Conservation (phyloP, 2,888 invertebrate genomes). For the Odontothrips loti region DNA sequence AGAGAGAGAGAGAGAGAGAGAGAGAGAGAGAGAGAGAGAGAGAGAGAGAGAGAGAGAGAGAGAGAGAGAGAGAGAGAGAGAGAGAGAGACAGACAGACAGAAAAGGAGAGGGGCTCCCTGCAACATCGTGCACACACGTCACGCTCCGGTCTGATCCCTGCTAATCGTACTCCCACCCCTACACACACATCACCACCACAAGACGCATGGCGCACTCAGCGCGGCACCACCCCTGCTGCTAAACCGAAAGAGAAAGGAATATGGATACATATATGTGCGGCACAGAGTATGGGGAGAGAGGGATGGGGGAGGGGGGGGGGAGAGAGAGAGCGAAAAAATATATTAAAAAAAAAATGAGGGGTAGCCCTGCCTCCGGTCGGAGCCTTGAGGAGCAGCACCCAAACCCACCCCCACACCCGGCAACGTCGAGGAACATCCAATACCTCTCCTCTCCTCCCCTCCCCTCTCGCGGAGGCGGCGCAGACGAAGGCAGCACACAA, state of each 20-base stretch:
- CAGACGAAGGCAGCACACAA: too few species aligned
- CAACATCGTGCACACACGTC: slow-evolving; percentile 33
- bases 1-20: too few species aligned
- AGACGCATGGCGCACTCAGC: slow-evolving; percentile 38
- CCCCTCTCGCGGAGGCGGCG: too few species aligned
- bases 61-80: background rate
- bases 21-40: too few species aligned
- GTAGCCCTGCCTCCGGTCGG: too few species aligned
- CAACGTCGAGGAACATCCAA: too few species aligned
- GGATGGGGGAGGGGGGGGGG: background rate
- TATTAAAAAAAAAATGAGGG: background rate
- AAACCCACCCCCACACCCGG: too few species aligned
- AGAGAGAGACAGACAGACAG: background rate
- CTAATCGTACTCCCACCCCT: slow-evolving; percentile 32
- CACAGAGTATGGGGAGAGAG: background rate
- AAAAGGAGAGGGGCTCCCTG: slow-evolving; percentile 17
- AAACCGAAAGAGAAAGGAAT: slow-evolving; percentile 26
- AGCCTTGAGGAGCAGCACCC: too few species aligned
- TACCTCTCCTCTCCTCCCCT: too few species aligned
- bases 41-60: background rate
- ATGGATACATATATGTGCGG: slow-evolving; percentile 30
- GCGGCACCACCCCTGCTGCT: slow-evolving; percentile 44
- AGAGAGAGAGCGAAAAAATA: background rate
- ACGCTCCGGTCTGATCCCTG: slow-evolving; percentile 32
- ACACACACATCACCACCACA: slow-evolving; percentile 30